Percentiles rank a stretch among this genome's conserved stretches.
These are phyloP conservation scores for Eulemur rufifrons DNA, from an alignment of 2,113 vertebrate species.

Conservation along the genomic window DNA sequence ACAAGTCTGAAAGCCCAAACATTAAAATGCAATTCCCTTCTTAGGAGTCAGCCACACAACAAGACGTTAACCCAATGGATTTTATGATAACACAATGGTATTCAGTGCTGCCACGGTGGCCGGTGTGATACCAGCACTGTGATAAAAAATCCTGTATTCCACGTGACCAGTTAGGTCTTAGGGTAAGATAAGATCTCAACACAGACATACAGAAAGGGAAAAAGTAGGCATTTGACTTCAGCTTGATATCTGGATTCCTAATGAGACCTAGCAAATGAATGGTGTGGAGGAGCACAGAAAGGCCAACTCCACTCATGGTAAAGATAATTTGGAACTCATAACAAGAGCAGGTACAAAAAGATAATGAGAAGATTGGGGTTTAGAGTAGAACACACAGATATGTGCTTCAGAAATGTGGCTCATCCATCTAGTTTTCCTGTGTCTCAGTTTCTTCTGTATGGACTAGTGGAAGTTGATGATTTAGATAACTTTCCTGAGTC, in stretches of 20 bases:
- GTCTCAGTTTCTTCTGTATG: background rate
- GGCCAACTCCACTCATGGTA: background rate
- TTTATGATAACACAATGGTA: background rate
- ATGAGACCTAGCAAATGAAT: slow-evolving; percentile 2
- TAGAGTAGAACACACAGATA: background rate
- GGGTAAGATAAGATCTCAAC: background rate
- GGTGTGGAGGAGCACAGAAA: background rate
- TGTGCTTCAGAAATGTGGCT: background rate
- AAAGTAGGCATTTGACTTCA: background rate
- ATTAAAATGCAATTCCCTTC: background rate
- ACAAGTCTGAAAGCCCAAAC: background rate
- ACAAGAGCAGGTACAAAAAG: background rate
- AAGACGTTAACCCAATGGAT: background rate
- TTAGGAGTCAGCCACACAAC: background rate
- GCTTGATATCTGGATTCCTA: background rate
- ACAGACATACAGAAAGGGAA: background rate
- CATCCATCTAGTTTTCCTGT: background rate
- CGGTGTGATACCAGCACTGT: background rate
- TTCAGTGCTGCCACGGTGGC: background rate
- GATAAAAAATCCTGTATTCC: background rate
- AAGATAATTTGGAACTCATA: slow-evolving; percentile 7
- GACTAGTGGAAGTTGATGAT: background rate
- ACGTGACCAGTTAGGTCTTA: background rate
- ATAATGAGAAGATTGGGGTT: background rate
- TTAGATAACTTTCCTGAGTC: background rate